Percentiles rank a stretch among this genome's conserved stretches.
Evolutionary conservation across 2,888 invertebrate species (phyloP).

Genomic region (Drosophila longiperda): DNA sequence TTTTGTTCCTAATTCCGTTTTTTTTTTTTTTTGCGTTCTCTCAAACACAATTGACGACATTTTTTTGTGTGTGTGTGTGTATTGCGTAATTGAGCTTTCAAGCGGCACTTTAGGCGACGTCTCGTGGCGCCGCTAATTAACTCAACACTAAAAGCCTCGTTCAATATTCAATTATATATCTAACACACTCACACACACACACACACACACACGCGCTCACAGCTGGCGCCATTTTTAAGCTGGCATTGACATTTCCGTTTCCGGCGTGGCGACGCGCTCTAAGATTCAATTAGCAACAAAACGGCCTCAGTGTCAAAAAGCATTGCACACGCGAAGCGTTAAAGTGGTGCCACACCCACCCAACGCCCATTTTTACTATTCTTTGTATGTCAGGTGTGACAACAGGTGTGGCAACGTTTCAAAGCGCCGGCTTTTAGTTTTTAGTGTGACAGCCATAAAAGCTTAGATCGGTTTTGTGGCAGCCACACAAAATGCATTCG

Average conservation of each 20-base stretch:
- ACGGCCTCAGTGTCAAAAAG: constrained; percentile 58
- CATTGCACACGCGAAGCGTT: constrained; percentile 31
- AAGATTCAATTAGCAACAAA: constrained; percentile 73
- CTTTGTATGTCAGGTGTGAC: not conserved
- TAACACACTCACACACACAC: constrained; percentile 34
- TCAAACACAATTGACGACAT: constrained; percentile 30
- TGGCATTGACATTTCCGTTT: constrained; percentile 79
- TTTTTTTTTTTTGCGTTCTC: not conserved
- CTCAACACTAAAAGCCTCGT: constrained; percentile 78
- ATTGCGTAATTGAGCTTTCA: constrained; percentile 72
- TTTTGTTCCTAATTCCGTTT: constrained; percentile 8
- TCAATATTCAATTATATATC: constrained; percentile 76
- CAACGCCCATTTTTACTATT: not conserved
- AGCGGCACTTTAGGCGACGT: constrained; percentile 64
- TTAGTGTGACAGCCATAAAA: constrained; percentile 12
- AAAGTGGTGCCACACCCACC: constrained; percentile 8
- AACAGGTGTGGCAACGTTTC: constrained; percentile 26
- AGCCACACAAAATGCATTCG: not conserved
- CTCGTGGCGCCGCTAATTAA: constrained; percentile 67
- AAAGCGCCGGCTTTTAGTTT: constrained; percentile 21
- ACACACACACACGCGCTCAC: constrained; percentile 3
- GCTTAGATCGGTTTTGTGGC: constrained; percentile 8
- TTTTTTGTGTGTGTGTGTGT: not conserved
- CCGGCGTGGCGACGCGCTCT: constrained; percentile 49
- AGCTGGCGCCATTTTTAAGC: constrained; percentile 70